Evolutionary conservation across 23 tunicate species (phyloP).

Genomic region (Halocynthia aurantium): DNA sequence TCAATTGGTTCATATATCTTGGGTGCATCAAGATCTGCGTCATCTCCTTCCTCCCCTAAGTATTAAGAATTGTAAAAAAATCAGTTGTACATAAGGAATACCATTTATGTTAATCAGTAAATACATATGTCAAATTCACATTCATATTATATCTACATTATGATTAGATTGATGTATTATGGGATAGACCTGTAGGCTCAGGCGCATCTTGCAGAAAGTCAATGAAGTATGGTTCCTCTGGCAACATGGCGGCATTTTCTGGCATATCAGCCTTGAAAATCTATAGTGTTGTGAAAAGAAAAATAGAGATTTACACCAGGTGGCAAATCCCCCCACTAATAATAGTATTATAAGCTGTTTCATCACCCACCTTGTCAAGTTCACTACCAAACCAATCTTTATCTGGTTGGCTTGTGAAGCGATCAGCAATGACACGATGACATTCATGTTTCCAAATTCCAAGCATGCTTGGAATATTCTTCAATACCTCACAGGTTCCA

Average conservation of each 20-base stretch:
- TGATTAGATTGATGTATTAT: not conserved
- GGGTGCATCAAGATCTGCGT: conserved; percentile 97
- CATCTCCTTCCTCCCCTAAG: conserved; percentile 96
- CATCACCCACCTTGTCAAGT: conserved; percentile 37
- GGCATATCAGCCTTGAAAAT: conserved; percentile 42
- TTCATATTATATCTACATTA: not conserved
- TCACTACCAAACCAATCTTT: conserved; percentile 87
- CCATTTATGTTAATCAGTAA: not conserved
- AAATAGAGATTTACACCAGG: not conserved
- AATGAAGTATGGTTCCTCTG: conserved; percentile 84
- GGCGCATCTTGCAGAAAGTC: conserved; percentile 97
- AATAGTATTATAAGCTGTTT: not conserved
- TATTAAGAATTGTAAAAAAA: not conserved
- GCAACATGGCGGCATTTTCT: conserved; percentile 47
- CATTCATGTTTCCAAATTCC: conserved; percentile 99
- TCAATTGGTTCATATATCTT: conserved; percentile 97
- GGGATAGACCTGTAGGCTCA: conserved; percentile 73
- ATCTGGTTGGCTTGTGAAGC: conserved; percentile 94
- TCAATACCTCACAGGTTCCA: conserved; percentile 32
- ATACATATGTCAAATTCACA: not conserved
- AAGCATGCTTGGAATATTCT: conserved; percentile 37
- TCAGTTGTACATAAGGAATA: not conserved
- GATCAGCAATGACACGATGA: conserved; percentile 90
- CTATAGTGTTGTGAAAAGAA: conserved; percentile 17
- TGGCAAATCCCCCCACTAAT: not conserved